phyloP scores from a whole-genome alignment of 2,113 vertebrate genomes.

The Geococcyx californianus region DNA sequence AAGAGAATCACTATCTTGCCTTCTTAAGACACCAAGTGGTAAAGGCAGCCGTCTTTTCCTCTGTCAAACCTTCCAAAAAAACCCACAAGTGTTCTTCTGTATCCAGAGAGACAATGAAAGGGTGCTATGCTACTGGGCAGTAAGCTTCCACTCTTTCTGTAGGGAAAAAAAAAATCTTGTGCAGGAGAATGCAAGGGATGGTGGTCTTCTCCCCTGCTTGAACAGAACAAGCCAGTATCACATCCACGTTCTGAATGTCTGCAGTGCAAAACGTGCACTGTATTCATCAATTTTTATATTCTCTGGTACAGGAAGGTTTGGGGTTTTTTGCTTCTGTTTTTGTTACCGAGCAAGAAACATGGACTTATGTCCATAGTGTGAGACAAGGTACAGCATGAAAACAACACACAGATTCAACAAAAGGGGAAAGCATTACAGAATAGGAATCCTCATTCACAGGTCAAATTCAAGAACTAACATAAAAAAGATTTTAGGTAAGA shows the following conservation, averaged over 20 bases:
- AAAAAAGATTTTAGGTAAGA: background rate
- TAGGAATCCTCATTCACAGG: background rate
- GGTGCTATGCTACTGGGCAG: background rate
- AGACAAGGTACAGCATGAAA: background rate
- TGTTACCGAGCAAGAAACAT: accelerated
- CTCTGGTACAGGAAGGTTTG: background rate
- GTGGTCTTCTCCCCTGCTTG: background rate
- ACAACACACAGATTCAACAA: background rate
- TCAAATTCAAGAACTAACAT: background rate
- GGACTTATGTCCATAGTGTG: accelerated
- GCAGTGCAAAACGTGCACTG: background rate
- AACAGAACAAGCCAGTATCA: background rate
- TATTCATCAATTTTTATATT: background rate
- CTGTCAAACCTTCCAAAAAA: background rate
- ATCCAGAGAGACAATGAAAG: background rate
- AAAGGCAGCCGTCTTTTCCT: background rate
- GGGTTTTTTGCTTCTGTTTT: background rate
- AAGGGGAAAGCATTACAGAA: background rate
- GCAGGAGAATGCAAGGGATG: background rate
- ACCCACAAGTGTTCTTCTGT: background rate
- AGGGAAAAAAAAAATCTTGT: background rate
- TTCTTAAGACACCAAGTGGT: background rate
- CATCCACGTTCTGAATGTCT: background rate
- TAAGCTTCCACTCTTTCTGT: background rate
- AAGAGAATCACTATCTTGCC: background rate